Evolutionary conservation across 2,888 invertebrate species (phyloP).

Genomic region (Napeogenes sylphis): DNA sequence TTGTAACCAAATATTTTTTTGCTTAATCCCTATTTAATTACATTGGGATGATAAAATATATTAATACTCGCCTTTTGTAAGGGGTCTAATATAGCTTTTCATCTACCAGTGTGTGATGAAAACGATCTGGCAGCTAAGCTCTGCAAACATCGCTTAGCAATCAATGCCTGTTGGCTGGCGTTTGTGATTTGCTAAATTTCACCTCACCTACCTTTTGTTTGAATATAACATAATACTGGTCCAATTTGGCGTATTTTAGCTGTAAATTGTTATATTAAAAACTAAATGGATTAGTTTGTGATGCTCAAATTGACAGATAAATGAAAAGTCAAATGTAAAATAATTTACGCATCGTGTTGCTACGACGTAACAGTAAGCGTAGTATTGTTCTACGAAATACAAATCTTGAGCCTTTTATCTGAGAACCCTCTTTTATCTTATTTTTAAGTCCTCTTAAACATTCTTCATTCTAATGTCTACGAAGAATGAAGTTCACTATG

Average conservation of each 20-base stretch:
- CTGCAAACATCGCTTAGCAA: constrained; percentile 13
- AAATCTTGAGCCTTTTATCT: constrained; percentile 19
- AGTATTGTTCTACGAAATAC: constrained; percentile 16
- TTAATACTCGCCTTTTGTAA: not conserved
- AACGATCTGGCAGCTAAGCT: constrained; percentile 14
- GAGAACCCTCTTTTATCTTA: constrained; percentile 16
- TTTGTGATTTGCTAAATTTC: constrained; percentile 4
- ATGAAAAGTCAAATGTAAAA: not conserved
- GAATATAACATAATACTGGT: constrained; percentile 3
- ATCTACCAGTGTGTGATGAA: constrained; percentile 8
- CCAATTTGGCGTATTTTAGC: not conserved
- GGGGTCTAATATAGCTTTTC: constrained; percentile 7
- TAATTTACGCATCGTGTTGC: constrained; percentile 10
- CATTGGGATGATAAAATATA: too few relatives aligned
- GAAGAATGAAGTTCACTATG: constrained; percentile 4
- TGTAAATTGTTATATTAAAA: not conserved
- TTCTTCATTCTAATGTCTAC: constrained; percentile 11
- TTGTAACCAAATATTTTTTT: too few relatives aligned
- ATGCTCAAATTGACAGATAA: not conserved
- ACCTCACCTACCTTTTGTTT: constrained; percentile 1
- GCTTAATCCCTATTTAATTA: too few relatives aligned
- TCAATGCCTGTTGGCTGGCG: constrained; percentile 11
- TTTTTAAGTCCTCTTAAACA: constrained; percentile 19
- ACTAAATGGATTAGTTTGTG: too few relatives aligned
- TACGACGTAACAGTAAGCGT: constrained; percentile 12